Percentiles rank a stretch among this genome's conserved stretches.
Conservation (phyloP, 2,797 vertebrate species). For the Melopsittacus undulatus region DNA sequence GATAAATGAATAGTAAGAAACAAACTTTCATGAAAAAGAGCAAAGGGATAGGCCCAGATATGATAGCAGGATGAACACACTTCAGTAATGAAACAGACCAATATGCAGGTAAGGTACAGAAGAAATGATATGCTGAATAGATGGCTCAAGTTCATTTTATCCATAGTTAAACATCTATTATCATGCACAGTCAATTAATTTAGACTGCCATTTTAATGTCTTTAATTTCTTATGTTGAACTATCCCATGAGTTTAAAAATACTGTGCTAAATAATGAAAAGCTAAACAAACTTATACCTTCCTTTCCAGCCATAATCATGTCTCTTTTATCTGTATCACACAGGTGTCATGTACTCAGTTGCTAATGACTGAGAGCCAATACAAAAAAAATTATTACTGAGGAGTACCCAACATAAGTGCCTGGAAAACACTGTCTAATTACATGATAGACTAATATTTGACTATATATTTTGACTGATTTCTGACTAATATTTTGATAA, state of each 20-base stretch:
- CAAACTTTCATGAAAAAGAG: not conserved
- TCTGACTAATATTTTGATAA: not conserved
- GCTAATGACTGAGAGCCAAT: not conserved
- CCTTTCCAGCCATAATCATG: not conserved
- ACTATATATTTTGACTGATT: not conserved
- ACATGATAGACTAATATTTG: not conserved
- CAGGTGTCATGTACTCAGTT: not conserved
- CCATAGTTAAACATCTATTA: not conserved
- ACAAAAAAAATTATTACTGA: not conserved
- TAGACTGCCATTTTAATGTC: not conserved
- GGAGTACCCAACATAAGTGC: not conserved
- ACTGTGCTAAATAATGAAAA: not conserved
- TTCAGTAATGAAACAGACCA: not conserved
- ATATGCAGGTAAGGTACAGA: not conserved
- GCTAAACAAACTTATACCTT: not conserved
- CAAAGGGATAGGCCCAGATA: not conserved
- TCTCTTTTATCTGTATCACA: not conserved
- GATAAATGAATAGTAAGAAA: not conserved
- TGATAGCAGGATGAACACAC: not conserved
- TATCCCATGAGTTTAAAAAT: not conserved
- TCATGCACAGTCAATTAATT: not conserved
- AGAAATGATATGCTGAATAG: not conserved
- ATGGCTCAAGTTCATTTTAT: not conserved
- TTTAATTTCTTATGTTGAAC: not conserved
- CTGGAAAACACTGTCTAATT: not conserved